Evolutionary conservation across 2,888 invertebrate species (phyloP), one percentile per base, ranked within the genome.

Genomic region (Periphyllus acericola): DNA sequence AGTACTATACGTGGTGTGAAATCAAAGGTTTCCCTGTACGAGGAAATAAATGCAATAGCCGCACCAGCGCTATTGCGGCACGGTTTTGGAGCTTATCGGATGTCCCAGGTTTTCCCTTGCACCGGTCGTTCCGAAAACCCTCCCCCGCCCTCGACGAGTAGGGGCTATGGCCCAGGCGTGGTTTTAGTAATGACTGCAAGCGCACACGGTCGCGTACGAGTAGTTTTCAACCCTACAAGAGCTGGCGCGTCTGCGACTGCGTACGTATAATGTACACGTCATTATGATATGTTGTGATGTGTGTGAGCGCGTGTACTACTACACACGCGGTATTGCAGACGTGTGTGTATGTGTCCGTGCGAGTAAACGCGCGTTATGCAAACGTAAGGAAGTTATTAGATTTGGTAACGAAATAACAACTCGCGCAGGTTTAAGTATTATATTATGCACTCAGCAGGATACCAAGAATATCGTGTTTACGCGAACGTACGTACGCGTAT

Each of bases 371-470:
- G 29, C 75, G 40, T 75, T 75, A 17, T 75, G 75, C 75, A 75
- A 75, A 75, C 75, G 46, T 46, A 46, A 25, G n/a, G 21, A 46
- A 46, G 46, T 75, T 40, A 75, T 75, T 21, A n/a, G 14, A 75
- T 75, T 75, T 25, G n/a, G 40, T n/a, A 75, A 75, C 75, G n/a
- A 75, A 46, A 46, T 46, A 46, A 75, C 46, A 17, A 75, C 75
- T 46, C 75, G 75, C 25, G 25, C 40, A 40, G 46, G 36, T 74
- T n/a, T 75, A 46, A 5, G 46, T n/a, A n/a, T 8, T 34, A 72
- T 72, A 72, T 72, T 72, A 72, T 75, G 74, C 74, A 40, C 74
- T n/a, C 74, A 25, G 40, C 74, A 9, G 74, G 74, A 74, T 74
- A 40, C 74, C 36, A 21, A 17, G 74, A 21, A 40, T 25, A 40